Percentiles rank a stretch among this genome's conserved stretches.
Conservation (phyloP, 2,888 invertebrate species). For the Phrixothrix hirtus region DNA sequence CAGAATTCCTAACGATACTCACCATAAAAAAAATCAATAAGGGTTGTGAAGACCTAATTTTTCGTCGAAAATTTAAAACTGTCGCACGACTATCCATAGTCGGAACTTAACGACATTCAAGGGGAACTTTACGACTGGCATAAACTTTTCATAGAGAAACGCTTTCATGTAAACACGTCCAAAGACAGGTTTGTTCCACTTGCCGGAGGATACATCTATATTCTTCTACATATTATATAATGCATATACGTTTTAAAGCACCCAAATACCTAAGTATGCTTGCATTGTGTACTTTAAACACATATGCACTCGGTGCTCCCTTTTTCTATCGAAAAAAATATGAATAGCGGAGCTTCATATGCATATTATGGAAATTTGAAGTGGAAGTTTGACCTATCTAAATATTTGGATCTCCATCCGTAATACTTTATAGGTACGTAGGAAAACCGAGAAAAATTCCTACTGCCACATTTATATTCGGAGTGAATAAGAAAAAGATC, state of each 20-base stretch:
- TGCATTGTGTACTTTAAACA: constrained; percentile 17
- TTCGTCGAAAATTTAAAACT: constrained; percentile 12
- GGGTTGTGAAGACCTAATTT: constrained; percentile 7
- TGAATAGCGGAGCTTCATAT: constrained; percentile 4
- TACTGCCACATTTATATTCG: background rate
- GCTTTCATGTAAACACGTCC: constrained; percentile 29
- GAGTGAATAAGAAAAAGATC: background rate
- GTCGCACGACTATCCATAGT: constrained; percentile 8
- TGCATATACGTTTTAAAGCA: constrained; percentile 22
- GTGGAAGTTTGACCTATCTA: constrained; percentile 17
- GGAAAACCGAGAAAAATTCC: background rate
- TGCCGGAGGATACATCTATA: constrained; percentile 27
- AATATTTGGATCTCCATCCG: constrained; percentile 12
- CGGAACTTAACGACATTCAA: constrained; percentile 14
- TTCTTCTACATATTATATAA: constrained; percentile 27
- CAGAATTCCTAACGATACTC: constrained; percentile 1
- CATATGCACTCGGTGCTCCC: constrained; percentile 15
- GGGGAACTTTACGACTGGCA: constrained; percentile 24
- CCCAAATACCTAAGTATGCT: constrained; percentile 12
- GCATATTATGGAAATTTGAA: constrained; percentile 17
- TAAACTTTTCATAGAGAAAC: constrained; percentile 29
- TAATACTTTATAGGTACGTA: constrained; percentile 9
- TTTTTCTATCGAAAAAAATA: constrained; percentile 15
- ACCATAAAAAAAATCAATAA: constrained; percentile 9
- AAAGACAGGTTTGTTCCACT: constrained; percentile 27